These are phyloP conservation scores for Thryonomys swinderianus DNA, from an alignment of 2,113 vertebrate species.

Conservation along the genomic window DNA sequence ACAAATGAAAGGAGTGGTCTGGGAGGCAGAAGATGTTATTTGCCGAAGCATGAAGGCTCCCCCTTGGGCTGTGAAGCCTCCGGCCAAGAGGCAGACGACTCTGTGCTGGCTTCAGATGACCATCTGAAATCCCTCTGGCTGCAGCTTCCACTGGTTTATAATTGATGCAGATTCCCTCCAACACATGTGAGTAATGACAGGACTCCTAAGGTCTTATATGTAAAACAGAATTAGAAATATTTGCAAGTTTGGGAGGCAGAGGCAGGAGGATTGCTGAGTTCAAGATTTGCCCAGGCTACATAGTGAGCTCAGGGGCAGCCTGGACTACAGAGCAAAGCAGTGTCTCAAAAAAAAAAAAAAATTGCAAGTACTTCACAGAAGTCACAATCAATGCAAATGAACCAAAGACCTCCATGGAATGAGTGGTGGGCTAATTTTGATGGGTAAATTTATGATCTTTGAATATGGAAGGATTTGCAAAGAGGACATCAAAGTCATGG, in stretches of 20 bases:
- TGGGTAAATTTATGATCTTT: slow-evolving; percentile 52
- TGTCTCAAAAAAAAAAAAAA: too few relatives aligned
- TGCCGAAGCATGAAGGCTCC: slow-evolving; percentile 74
- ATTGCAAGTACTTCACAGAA: slow-evolving; percentile 46
- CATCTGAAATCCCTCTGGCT: not conserved
- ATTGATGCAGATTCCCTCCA: slow-evolving; percentile 1
- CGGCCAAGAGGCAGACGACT: not conserved
- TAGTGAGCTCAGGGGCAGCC: too few relatives aligned
- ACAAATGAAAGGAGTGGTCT: slow-evolving; percentile 23
- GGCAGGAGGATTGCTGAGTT: too few relatives aligned
- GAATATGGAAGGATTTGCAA: slow-evolving; percentile 21
- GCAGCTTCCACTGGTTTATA: not conserved
- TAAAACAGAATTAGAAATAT: slow-evolving; percentile 52
- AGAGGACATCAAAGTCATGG: slow-evolving; percentile 13
- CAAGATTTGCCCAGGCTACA: too few relatives aligned
- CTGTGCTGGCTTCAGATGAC: not conserved
- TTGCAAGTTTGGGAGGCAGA: too few relatives aligned
- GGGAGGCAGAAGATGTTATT: not conserved
- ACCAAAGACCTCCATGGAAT: slow-evolving; percentile 59
- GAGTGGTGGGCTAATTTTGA: not conserved
- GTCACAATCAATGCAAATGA: slow-evolving; percentile 43
- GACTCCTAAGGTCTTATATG: not conserved
- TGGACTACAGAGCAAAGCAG: too few relatives aligned
- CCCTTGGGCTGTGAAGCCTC: slow-evolving; percentile 66
- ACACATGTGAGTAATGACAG: not conserved